Conservation (phyloP, 1,140 invertebrate genomes). For the Neodiprion virginianus region DNA sequence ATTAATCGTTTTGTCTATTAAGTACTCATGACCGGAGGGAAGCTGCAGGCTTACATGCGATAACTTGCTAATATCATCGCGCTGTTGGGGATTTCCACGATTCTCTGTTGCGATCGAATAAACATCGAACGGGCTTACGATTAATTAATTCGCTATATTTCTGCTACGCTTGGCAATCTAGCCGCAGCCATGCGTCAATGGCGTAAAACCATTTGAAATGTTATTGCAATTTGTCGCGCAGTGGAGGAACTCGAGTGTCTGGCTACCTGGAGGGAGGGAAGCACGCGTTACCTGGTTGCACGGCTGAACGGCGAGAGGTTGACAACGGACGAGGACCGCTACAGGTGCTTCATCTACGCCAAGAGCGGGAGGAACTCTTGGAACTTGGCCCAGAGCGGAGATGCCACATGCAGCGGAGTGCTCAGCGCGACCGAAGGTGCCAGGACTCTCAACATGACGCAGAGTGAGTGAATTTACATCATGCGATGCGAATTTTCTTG, state of each 20-base stretch:
- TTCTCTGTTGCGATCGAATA: neutral
- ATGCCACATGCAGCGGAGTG: conserved; percentile 82
- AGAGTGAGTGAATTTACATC: conserved; percentile 59
- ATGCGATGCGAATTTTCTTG: too few species aligned
- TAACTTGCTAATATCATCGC: neutral
- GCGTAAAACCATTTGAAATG: neutral
- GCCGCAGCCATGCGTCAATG: too few species aligned
- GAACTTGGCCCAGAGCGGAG: conserved; percentile 77
- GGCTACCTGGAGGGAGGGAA: conserved; percentile 86
- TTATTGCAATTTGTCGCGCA: conserved; percentile 44
- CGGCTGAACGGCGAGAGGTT: conserved; percentile 62
- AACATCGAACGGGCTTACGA: neutral
- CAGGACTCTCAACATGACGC: conserved; percentile 68
- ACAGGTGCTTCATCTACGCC: conserved; percentile 75
- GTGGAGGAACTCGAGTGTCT: conserved; percentile 84
- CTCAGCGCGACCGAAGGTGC: conserved; percentile 70
- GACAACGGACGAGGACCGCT: conserved; percentile 67
- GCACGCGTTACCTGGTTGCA: conserved; percentile 80
- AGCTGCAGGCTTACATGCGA: too few species aligned
- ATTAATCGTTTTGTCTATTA: conserved; percentile 47
- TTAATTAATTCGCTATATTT: neutral
- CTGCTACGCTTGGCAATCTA: neutral
- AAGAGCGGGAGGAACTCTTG: conserved; percentile 54
- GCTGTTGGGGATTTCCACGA: neutral
- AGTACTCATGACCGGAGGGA: conserved; percentile 25